Conservation (phyloP, 1,140 invertebrate species). For the Saccostrea echinata region DNA sequence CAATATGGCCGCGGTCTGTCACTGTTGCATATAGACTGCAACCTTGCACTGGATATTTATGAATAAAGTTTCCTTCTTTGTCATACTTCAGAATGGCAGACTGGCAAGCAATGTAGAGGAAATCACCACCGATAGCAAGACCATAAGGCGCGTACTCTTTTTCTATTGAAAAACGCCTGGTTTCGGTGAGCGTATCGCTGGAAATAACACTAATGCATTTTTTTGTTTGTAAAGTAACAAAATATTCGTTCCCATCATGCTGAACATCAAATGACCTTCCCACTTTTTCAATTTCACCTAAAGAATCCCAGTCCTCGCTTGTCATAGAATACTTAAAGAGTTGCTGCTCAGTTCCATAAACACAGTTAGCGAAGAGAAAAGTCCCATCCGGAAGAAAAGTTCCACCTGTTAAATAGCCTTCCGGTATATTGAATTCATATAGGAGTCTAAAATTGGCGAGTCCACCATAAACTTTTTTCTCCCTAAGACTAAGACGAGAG, state of each 20-base stretch:
- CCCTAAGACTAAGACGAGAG: no score
- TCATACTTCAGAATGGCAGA: not conserved
- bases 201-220: not conserved
- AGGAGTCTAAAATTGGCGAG: no score
- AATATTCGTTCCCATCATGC: not conserved
- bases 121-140: not conserved
- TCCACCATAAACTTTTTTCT: no score
- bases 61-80: not conserved
- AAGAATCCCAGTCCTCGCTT: no score
- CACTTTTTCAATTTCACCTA: no score
- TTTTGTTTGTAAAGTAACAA: not conserved
- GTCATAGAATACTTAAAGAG: no score
- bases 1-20: not conserved
- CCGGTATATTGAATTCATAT: no score
- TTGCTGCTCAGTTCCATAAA: no score
- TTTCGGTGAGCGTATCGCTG: not conserved
- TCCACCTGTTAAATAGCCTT: no score
- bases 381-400: no score
- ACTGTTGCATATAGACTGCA: not conserved
- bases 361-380: no score
- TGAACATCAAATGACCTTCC: not conserved
- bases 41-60: not conserved
- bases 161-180: not conserved
- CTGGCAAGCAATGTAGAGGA: not conserved
- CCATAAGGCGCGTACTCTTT: not conserved